phyloP scores from a whole-genome alignment of 2,113 vertebrate species.

The Plecturocebus donacophilus region DNA sequence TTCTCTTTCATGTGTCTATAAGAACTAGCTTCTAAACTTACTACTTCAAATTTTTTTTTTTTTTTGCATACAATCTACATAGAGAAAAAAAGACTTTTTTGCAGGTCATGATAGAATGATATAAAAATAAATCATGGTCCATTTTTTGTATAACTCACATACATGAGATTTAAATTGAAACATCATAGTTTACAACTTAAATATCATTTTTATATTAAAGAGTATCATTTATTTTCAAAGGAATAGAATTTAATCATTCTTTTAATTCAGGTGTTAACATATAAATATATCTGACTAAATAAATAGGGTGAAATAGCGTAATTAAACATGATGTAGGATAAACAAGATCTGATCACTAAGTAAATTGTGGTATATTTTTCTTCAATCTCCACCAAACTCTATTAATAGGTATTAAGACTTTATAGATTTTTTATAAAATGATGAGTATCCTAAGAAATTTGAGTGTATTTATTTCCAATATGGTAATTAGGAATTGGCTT shows the following conservation, averaged over 20 bases:
- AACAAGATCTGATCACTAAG: constrained; percentile 75
- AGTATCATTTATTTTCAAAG: constrained; percentile 1
- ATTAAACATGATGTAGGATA: constrained; percentile 76
- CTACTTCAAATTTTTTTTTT: not conserved
- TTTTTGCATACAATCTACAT: not conserved
- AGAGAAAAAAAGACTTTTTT: not conserved
- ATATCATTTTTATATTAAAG: not conserved
- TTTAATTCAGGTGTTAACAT: constrained; percentile 22
- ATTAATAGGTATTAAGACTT: constrained; percentile 80
- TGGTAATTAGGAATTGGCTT: constrained; percentile 51
- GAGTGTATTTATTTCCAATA: constrained; percentile 40
- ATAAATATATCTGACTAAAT: constrained; percentile 19
- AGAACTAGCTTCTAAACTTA: not conserved
- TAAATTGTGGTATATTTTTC: constrained; percentile 76
- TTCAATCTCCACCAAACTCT: constrained; percentile 72
- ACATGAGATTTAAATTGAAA: not conserved
- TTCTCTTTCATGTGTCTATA: not conserved
- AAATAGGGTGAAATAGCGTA: constrained; percentile 66
- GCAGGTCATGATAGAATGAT: not conserved
- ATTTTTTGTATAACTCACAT: not conserved
- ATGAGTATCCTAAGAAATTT: not conserved
- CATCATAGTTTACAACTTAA: not conserved
- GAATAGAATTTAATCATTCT: constrained; percentile 1
- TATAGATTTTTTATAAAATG: constrained; percentile 68
- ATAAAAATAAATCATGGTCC: not conserved